Base-by-base conservation (phyloP, 2,888 invertebrate genomes). In the Archips xylosteana region DNA sequence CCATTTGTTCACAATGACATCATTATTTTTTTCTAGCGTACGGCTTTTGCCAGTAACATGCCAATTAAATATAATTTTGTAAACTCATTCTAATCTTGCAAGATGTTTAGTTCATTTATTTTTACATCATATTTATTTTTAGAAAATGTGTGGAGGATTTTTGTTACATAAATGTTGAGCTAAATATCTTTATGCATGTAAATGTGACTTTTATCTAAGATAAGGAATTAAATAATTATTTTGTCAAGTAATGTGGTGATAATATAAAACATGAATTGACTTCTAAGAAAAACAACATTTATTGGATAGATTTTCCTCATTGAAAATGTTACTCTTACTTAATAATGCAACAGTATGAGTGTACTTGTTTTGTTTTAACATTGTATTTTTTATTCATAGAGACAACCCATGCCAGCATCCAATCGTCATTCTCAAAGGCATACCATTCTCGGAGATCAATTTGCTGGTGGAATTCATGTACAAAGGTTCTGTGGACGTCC, bases 361-460 rank as follows among this genome's bases (percentile, higher is more conserved):
- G 5, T 49, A 15, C 8, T 15, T 54, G 23, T 15, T 15, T 74
- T 42, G 42, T 61, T 5, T 54, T 62, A 47, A 70, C 47, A 57
- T 68, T 2, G 12, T 78, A 65, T 77, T 70, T 82, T 81, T 83
- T 79, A 23, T 23, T 80, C 66, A 51, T 87, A 94, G 94, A 85
- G 96, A 97, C 87, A 96, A 97, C 88, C 96, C 96, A 81, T 96
- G 96, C 84, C 96, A 96, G 84, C 96, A 97, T 84, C 96, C 97
- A 36, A 96, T 97, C 78, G 95, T 97, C 78, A 96, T 97, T 75
- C 91, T 97, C 81, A 96, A 96, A 86, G 96, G 96, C 67, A 96
- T 96, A 39, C 95, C 95, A 0, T 95, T 95, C 80, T 95, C 95
- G 68, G 96, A 96, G 87, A 96, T 96, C 92, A 95, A 96, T 83